Conservation (phyloP, 2,797 vertebrate genomes). For the Acanthis flammea region DNA sequence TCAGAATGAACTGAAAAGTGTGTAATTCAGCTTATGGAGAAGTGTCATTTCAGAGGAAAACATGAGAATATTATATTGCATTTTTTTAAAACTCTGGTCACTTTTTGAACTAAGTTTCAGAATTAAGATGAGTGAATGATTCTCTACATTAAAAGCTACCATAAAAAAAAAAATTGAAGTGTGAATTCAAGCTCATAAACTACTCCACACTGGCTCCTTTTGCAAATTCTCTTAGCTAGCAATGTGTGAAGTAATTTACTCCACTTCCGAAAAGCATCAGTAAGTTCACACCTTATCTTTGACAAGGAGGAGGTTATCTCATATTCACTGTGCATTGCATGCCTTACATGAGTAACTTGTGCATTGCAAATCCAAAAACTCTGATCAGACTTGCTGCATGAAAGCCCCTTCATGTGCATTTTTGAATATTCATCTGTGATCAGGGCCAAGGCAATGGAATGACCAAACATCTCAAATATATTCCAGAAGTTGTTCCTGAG, state of each 20-base stretch:
- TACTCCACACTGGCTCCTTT: not conserved
- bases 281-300: constrained; percentile 14
- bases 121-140: not conserved
- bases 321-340: not conserved
- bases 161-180: not conserved
- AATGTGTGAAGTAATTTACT: constrained; percentile 25
- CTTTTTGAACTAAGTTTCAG: not conserved
- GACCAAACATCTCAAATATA: not conserved
- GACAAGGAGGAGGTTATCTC: not conserved
- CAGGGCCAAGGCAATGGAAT: not conserved
- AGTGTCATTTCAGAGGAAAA: not conserved
- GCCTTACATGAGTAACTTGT: not conserved
- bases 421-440: not conserved
- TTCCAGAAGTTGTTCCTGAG: not conserved
- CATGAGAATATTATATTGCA: not conserved
- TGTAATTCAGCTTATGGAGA: not conserved
- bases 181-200: not conserved
- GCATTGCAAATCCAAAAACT: not conserved
- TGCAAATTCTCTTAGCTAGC: not conserved
- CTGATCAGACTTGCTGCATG: not conserved
- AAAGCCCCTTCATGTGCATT: not conserved
- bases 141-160: not conserved
- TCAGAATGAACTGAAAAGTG: not conserved
- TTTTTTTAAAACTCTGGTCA: not conserved
- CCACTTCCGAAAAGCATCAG: not conserved